phyloP scores from a whole-genome alignment of 2,888 invertebrate species.

The Pyralis farinalis region DNA sequence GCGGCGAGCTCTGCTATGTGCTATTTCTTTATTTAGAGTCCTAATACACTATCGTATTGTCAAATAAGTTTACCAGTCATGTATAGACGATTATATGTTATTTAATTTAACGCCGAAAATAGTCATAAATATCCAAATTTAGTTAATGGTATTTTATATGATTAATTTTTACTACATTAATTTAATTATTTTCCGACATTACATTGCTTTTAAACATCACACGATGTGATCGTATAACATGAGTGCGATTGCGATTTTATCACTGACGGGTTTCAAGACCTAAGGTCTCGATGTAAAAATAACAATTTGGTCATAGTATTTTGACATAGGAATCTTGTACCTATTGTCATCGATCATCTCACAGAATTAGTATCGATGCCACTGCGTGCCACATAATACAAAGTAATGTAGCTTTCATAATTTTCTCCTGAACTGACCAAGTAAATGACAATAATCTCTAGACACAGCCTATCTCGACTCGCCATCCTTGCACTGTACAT shows the following conservation, averaged over 20 bases:
- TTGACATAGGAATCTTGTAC: constrained; percentile 31
- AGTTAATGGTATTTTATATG: constrained; percentile 71
- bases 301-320: constrained; percentile 40
- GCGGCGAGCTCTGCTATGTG: constrained; percentile 48
- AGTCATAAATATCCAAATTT: constrained; percentile 81
- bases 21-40: constrained; percentile 72
- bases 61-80: constrained; percentile 79
- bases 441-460: constrained; percentile 76
- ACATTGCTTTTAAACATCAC: constrained; percentile 68
- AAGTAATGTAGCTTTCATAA: constrained; percentile 38
- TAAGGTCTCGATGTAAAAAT: constrained; percentile 43
- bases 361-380: constrained; percentile 26
- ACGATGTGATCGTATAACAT: constrained; percentile 59
- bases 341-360: constrained; percentile 30
- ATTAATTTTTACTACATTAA: constrained; percentile 56
- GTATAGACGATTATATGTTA: constrained; percentile 73
- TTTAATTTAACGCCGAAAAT: constrained; percentile 77
- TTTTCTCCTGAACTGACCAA: constrained; percentile 67
- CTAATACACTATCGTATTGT: constrained; percentile 71
- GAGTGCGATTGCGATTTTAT: constrained; percentile 46
- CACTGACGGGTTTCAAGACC: constrained; percentile 35
- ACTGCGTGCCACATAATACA: constrained; percentile 24
- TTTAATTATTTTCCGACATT: constrained; percentile 55
- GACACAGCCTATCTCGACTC: constrained; percentile 62
- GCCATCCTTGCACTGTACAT: constrained; percentile 50